These are phyloP conservation scores for Merluccius polli DNA, from an alignment of 2,797 vertebrate species.

Conservation along the genomic window DNA sequence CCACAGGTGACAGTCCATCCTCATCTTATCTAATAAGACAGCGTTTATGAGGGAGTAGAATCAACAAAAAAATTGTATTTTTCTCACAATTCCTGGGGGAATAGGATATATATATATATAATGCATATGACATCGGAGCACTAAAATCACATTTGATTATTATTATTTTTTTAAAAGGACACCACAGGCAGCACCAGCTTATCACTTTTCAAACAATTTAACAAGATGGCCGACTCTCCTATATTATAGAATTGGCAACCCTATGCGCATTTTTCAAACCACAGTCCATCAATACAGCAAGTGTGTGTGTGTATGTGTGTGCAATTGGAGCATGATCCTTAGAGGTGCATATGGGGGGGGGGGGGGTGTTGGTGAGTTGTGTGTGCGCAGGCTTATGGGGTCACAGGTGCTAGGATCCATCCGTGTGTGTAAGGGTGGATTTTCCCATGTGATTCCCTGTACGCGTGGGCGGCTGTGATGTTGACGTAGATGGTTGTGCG, in stretches of 20 bases:
- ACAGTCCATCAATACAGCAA: neutral
- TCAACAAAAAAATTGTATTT: neutral
- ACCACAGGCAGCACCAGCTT: neutral
- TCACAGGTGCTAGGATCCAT: constrained; percentile 20
- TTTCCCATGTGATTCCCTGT: constrained; percentile 53
- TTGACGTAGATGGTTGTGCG: constrained; percentile 56
- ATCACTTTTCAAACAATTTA: neutral
- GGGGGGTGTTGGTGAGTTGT: constrained; percentile 11
- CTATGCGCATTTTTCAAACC: neutral
- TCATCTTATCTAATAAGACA: neutral
- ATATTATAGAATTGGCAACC: neutral
- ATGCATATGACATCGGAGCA: neutral
- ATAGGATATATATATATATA: neutral
- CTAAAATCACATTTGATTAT: neutral
- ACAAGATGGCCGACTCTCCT: neutral
- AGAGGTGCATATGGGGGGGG: neutral
- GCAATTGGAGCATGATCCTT: neutral
- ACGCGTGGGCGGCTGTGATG: constrained; percentile 25
- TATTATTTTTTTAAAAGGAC: neutral
- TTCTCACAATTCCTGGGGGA: neutral
- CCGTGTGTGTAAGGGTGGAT: constrained; percentile 21
- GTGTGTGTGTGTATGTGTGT: neutral
- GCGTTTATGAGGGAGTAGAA: neutral
- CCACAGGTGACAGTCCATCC: neutral
- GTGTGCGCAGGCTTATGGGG: constrained; percentile 31